phyloP scores from a whole-genome alignment of 2,888 invertebrate species.

The Thumatha senex region DNA sequence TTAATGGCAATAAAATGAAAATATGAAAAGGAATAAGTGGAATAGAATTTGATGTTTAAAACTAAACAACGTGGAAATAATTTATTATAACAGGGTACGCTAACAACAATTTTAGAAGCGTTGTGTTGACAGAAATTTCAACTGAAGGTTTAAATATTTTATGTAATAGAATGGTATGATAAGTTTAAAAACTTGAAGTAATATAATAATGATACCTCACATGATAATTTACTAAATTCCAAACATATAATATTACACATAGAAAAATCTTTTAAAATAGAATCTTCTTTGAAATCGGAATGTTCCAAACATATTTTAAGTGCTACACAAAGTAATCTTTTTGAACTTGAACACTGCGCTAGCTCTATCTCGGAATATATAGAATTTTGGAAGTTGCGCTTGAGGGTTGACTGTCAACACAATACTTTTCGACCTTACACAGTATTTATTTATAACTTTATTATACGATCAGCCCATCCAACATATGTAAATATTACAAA shows the following conservation, averaged over 20 bases:
- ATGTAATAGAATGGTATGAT: no score
- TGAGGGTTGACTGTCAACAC: slow-evolving; percentile 30
- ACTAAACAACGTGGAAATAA: slow-evolving; percentile 33
- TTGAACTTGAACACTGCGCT: slow-evolving; percentile 7
- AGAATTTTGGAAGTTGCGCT: no score
- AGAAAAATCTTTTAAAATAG: neutral
- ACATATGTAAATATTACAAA: slow-evolving; percentile 75
- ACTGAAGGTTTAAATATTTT: neutral
- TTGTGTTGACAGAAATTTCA: slow-evolving; percentile 22
- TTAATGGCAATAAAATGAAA: neutral
- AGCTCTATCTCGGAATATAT: slow-evolving; percentile 1
- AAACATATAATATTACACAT: no score
- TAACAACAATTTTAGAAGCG: slow-evolving; percentile 36
- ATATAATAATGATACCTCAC: neutral
- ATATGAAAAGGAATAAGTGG: slow-evolving; percentile 2
- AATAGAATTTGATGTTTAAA: slow-evolving; percentile 47
- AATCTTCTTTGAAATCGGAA: neutral
- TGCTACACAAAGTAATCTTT: neutral
- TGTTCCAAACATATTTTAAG: neutral
- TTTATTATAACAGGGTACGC: slow-evolving; percentile 32
- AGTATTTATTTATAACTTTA: slow-evolving; percentile 36
- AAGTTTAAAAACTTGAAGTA: neutral
- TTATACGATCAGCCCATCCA: slow-evolving; percentile 48
- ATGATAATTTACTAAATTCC: neutral
- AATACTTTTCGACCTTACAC: slow-evolving; percentile 20